Conservation (phyloP, 2,888 invertebrate species). For the Drosophila nr. perissopoda region DNA sequence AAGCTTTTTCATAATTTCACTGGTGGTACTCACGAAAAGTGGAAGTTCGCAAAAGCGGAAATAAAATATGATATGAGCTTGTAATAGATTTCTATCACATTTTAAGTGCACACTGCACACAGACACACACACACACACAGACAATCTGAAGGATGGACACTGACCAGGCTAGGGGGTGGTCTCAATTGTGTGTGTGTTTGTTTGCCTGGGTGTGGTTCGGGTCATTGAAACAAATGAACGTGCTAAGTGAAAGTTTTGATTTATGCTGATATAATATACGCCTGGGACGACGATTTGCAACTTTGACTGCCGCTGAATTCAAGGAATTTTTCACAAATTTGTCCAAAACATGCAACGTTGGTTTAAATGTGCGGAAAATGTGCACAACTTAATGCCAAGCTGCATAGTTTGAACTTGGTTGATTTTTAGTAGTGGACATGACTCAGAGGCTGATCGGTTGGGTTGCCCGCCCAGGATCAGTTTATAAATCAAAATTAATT, state of each 20-base stretch:
- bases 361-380: background rate
- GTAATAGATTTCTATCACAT: conserved; percentile 83
- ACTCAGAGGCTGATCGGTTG: conserved; percentile 11
- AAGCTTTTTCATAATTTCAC: conserved; percentile 84
- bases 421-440: background rate
- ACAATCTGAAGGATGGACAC: conserved; percentile 15
- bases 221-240: conserved; percentile 81
- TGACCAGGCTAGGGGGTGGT: background rate
- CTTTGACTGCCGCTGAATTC: conserved; percentile 9
- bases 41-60: conserved; percentile 62
- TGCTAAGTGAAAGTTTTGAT: conserved; percentile 82
- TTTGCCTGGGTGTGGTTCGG: conserved; percentile 20
- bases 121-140: background rate
- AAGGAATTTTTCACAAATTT: conserved; percentile 53
- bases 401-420: background rate
- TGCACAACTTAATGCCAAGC: conserved; percentile 32
- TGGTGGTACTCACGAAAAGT: conserved; percentile 33
- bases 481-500: conserved; percentile 70
- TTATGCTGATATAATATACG: conserved; percentile 79
- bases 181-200: background rate
- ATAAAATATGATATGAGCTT: conserved; percentile 81
- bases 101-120: conserved; percentile 50
- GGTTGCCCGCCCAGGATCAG: conserved; percentile 45
- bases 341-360: conserved; percentile 52
- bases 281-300: conserved; percentile 53